Conservation (phyloP, 2,113 vertebrate genomes). For the Trachemys scripta region DNA sequence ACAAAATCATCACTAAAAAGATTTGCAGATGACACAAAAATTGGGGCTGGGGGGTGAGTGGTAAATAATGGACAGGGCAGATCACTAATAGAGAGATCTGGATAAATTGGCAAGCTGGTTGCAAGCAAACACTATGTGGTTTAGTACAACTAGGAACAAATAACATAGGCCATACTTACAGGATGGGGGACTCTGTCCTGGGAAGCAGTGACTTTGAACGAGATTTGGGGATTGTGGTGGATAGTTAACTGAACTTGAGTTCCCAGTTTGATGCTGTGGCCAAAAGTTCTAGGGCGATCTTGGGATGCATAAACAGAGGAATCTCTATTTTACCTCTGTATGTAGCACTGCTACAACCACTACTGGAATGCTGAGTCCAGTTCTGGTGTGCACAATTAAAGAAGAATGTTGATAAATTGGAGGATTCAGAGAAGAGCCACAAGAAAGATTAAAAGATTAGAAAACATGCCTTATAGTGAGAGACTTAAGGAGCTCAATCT, state of each 20-base stretch:
- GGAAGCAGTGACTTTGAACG: neutral
- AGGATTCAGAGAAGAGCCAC: neutral
- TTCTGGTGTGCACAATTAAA: neutral
- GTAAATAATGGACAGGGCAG: too few relatives aligned
- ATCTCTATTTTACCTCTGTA: neutral
- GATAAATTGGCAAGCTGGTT: too few relatives aligned
- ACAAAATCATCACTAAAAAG: neutral
- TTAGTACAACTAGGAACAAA: too few relatives aligned
- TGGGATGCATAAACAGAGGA: neutral
- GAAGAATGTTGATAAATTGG: neutral
- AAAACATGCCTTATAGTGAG: neutral
- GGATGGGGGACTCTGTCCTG: neutral
- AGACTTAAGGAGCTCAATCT: neutral
- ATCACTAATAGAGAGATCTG: too few relatives aligned
- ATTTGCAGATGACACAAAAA: too few relatives aligned
- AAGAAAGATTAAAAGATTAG: neutral
- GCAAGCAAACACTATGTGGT: too few relatives aligned
- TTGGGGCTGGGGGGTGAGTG: too few relatives aligned
- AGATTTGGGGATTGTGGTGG: neutral
- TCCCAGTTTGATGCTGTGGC: neutral
- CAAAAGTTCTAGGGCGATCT: neutral
- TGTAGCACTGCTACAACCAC: neutral
- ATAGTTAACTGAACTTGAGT: neutral
- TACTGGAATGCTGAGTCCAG: neutral
- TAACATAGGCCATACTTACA: too few relatives aligned